These are phyloP conservation scores for Cuniculus paca DNA, from an alignment of 2,797 vertebrate species.

Conservation along the genomic window DNA sequence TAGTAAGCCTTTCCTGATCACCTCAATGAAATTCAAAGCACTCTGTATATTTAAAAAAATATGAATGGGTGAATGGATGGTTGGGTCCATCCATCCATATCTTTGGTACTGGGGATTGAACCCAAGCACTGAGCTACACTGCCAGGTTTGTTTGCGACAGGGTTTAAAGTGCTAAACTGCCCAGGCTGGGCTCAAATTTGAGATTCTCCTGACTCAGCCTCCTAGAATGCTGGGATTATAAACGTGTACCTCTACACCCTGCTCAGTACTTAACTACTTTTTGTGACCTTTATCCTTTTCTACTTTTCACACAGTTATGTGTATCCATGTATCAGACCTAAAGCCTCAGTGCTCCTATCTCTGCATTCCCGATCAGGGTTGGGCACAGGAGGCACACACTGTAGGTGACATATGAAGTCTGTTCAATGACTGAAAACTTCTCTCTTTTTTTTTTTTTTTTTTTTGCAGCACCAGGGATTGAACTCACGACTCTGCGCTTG, in stretches of 20 bases:
- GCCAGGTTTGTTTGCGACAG: neutral
- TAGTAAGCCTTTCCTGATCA: neutral
- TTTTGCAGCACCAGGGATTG: too few relatives aligned
- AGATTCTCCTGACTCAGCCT: neutral
- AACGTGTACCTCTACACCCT: neutral
- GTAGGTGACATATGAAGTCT: neutral
- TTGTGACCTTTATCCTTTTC: neutral
- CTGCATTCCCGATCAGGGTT: neutral
- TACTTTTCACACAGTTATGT: neutral
- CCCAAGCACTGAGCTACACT: neutral
- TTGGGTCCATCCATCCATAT: neutral
- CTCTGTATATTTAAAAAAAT: neutral
- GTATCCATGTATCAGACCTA: neutral
- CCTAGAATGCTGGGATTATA: neutral
- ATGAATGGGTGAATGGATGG: neutral
- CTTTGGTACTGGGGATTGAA: neutral
- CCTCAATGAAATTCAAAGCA: slow-evolving; percentile 11
- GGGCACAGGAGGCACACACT: neutral
- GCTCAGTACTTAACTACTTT: neutral
- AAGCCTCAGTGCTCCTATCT: neutral
- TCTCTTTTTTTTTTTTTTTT: too few relatives aligned
- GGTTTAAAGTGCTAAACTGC: neutral
- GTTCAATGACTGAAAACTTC: neutral
- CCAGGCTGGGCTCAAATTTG: neutral
- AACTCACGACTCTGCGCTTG: too few relatives aligned